Base-by-base conservation (phyloP, 2,888 invertebrate species). In the Athrips mouffetella region DNA sequence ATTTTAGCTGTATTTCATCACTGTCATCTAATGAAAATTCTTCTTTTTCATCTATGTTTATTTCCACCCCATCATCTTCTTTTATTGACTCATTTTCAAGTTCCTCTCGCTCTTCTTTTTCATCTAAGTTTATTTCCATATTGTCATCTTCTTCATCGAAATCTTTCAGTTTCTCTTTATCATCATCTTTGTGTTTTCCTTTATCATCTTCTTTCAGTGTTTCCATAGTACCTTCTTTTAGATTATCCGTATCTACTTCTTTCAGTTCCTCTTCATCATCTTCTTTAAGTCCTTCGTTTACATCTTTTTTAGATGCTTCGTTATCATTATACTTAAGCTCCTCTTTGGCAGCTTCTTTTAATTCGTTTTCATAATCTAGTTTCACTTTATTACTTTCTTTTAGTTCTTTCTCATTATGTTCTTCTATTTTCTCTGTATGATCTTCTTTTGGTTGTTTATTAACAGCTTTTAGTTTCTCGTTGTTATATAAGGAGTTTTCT, bases 201-300 rank as follows among this genome's bases (percentile, higher is more conserved):
- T n/a, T 21, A n/a, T 37, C 7, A 21, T 37, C 21, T 1, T 11
- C 11, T 4, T 27, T n/a, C n/a, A 27, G 27, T 27, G 7, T 27
- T 5, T 27, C 27, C 3, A 8, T 27, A n/a, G n/a, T n/a, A n/a
- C n/a, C n/a, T n/a, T n/a, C 10, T 5, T 27, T 27, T 27, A 27
- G 27, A 10, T 27, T 27, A 2, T 27, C 27, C n/a, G 27, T 27
- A 8, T 5, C n/a, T 5, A 4, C 27, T 3, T 10, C 2, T 5
- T 27, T 7, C n/a, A 5, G 4, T 10, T 8, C n/a, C n/a, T 27
- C 27, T 27, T 27, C n/a, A 8, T 10, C 2, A 27, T 39, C 7
- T 35, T 35, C 35, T 15, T 13, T 35, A 35, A 8, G 8, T 15
- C 10, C n/a, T 48, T 33, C 50, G 45, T 18, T 44, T 18, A 31